phyloP scores from a whole-genome alignment of 1,140 invertebrate species.

The Notospermus geniculatus region DNA sequence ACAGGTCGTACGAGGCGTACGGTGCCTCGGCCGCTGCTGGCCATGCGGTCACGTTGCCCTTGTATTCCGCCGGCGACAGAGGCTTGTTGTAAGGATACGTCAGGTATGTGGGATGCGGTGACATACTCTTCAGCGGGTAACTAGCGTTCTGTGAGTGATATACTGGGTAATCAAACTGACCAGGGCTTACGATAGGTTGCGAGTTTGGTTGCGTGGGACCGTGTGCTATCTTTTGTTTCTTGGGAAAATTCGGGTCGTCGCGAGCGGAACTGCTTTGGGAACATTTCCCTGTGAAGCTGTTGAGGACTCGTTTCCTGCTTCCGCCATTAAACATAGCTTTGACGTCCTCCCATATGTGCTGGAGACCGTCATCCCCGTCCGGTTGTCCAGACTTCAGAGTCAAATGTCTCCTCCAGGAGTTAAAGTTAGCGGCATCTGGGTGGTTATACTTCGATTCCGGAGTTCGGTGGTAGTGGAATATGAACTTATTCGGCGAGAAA shows the following conservation, averaged over 20 bases:
- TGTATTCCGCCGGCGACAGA: background rate
- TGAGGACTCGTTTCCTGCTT: constrained; percentile 79
- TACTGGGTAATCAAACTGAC: background rate
- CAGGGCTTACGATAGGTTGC: background rate
- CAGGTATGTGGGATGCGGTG: background rate
- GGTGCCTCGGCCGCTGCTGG: background rate
- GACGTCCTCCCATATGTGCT: constrained; percentile 76
- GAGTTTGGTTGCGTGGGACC: background rate
- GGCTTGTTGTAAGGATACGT: constrained; percentile 2
- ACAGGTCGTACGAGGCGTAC: constrained; percentile 1
- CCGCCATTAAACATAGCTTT: constrained; percentile 99
- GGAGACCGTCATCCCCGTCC: constrained; percentile 29
- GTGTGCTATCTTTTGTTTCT: background rate
- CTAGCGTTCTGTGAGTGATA: background rate
- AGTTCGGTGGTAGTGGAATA: constrained; percentile 89
- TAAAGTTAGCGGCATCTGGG: constrained; percentile 95
- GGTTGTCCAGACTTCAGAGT: constrained; percentile 54
- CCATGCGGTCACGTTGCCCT: background rate
- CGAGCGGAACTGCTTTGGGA: background rate
- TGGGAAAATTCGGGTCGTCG: background rate
- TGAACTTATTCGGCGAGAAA: constrained; percentile 98
- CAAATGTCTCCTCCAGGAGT: constrained; percentile 95
- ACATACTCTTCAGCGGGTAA: background rate
- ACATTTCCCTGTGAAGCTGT: constrained; percentile 24
- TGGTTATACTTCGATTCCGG: constrained; percentile 83